Conservation (phyloP, 2,113 vertebrate genomes). For the Lycaon pictus region DNA sequence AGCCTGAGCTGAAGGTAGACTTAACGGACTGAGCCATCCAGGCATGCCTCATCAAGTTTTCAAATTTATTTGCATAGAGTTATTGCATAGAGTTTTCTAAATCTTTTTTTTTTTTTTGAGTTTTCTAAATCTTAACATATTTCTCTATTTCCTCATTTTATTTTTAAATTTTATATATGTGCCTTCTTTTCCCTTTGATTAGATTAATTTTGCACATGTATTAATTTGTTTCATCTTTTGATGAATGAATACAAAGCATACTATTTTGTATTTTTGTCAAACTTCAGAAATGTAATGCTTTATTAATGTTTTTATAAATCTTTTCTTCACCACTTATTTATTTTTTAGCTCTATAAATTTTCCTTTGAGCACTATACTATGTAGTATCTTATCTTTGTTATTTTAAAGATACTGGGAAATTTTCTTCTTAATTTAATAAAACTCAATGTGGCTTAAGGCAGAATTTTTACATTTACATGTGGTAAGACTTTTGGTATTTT, state of each 20-base stretch:
- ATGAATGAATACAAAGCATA: too few species aligned
- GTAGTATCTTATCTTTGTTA: neutral
- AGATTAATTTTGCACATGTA: neutral
- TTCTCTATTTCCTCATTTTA: neutral
- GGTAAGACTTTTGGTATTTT: neutral
- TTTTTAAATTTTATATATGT: conserved; percentile 15
- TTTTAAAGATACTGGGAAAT: conserved; percentile 43
- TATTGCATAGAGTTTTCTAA: neutral
- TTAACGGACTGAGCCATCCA: neutral
- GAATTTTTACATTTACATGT: neutral
- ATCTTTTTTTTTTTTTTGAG: neutral
- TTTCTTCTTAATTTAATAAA: neutral
- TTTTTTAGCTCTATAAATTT: neutral
- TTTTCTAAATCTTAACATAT: conserved; percentile 20
- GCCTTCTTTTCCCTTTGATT: neutral
- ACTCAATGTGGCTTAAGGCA: neutral
- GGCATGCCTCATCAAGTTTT: neutral
- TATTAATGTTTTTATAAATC: neutral
- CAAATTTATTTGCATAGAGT: neutral
- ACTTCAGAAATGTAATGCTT: neutral
- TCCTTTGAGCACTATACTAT: neutral
- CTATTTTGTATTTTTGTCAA: neutral
- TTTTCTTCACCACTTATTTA: neutral
- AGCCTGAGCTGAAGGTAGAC: neutral
- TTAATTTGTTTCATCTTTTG: neutral